These are phyloP conservation scores for Mesorhabditis spiculigera DNA, from an alignment of 2,888 invertebrate genomes.

Conservation along the genomic window DNA sequence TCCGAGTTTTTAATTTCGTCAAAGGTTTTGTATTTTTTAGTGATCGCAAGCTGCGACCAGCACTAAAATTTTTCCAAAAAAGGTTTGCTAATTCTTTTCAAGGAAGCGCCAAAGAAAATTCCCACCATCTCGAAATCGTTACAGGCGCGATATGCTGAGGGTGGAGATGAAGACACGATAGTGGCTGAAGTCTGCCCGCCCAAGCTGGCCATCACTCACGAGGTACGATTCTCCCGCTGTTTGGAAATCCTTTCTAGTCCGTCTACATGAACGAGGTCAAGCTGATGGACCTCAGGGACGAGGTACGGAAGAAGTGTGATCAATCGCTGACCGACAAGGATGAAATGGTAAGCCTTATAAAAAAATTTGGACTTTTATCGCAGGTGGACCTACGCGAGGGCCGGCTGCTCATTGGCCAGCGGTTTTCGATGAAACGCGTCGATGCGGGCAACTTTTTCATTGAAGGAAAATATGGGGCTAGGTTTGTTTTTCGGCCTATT, in stretches of 20 bases:
- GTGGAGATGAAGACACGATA: neutral
- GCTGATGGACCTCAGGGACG: constrained; percentile 77
- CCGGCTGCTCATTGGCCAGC: neutral
- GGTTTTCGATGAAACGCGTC: neutral
- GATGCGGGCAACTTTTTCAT: neutral
- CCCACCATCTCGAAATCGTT: too few relatives aligned
- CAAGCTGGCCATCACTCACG: neutral
- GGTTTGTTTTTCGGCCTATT: neutral
- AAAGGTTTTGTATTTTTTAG: too few relatives aligned
- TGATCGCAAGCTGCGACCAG: too few relatives aligned
- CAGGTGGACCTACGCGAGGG: neutral
- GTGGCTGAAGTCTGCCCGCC: neutral
- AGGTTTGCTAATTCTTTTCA: too few relatives aligned
- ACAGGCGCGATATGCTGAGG: neutral
- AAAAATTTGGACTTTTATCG: neutral
- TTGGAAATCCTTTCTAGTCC: constrained; percentile 65
- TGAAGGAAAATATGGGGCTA: neutral
- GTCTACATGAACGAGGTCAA: constrained; percentile 89
- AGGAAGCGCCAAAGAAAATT: too few relatives aligned
- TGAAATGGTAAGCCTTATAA: neutral
- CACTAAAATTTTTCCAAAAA: too few relatives aligned
- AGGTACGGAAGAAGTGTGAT: neutral
- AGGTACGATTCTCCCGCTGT: neutral
- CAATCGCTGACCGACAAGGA: neutral
- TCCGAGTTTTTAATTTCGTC: too few relatives aligned